These are phyloP conservation scores for Spodoptera frugiperda DNA, from an alignment of 1,140 invertebrate species.

Conservation along the genomic window DNA sequence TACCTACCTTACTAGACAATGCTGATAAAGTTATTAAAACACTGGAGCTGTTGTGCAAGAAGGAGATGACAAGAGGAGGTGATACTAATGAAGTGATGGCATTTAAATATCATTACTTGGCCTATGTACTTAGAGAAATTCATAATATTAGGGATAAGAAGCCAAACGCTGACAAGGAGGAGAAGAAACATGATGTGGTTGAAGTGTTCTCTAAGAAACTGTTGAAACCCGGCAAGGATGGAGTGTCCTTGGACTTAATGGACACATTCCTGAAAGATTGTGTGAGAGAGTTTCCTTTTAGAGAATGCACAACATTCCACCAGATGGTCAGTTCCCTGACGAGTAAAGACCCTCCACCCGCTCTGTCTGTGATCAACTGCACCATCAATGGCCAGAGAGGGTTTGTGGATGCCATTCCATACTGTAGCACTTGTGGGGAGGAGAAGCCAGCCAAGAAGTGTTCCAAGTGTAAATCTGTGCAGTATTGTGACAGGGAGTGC, in stretches of 20 bases:
- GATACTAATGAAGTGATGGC: conserved; percentile 97
- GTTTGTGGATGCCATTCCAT: conserved; percentile 89
- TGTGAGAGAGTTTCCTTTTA: conserved; percentile 94
- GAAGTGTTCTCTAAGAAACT: conserved; percentile 92
- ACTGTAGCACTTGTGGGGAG: conserved; percentile 96
- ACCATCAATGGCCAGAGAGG: conserved; percentile 96
- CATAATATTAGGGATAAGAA: conserved; percentile 88
- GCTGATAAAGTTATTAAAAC: conserved; percentile 92
- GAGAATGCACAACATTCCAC: conserved; percentile 94
- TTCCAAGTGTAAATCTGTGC: conserved; percentile 96
- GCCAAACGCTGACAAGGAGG: conserved; percentile 86
- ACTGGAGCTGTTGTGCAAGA: conserved; percentile 93
- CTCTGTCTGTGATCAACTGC: conserved; percentile 91
- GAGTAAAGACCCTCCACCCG: conserved; percentile 90
- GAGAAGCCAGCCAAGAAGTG: conserved; percentile 96
- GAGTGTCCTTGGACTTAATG: conserved; percentile 92
- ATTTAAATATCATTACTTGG: conserved; percentile 96
- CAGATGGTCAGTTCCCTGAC: conserved; percentile 92
- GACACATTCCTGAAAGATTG: conserved; percentile 94
- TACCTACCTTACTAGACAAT: conserved; percentile 91
- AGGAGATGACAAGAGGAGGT: conserved; percentile 93
- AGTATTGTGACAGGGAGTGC: conserved; percentile 97
- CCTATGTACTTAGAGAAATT: conserved; percentile 91
- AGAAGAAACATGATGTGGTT: conserved; percentile 89
- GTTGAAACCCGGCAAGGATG: conserved; percentile 91